Evolutionary conservation across 1,140 invertebrate species (phyloP), one percentile per base, ranked within the genome.

Genomic region (Drosophila arizonae): DNA sequence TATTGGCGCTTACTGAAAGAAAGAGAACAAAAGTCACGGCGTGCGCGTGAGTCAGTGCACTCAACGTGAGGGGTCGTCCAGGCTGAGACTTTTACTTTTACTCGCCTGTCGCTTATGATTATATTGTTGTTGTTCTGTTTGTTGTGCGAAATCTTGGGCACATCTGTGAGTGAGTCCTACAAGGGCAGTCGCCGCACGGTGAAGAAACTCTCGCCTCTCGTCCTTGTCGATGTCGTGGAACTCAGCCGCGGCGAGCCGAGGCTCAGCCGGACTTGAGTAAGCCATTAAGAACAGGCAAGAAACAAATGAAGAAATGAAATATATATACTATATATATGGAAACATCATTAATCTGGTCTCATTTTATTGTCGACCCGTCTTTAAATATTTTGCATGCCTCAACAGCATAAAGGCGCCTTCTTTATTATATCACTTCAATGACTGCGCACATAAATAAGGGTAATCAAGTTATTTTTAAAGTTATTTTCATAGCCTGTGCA

Each of bases 1-100:
- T 65, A 71, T 66, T 64, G 58, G 57, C 54, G 26, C 61, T 69
- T 57, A 63, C 60, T 48, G 60, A 77, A 82, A 82, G 79, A 88
- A 87, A 87, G 82, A 86, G 79, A 88, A 87, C 82, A 87, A 87
- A 79, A 87, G 82, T 88, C 82, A 87, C 82, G 82, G 55, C 72
- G 79, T 87, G 82, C 43, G 15, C 43, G 43, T 46, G 43, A 87
- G 82, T 82, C 82, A 87, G 79, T 87, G 82, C 79, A 87, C 82
- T 73, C 76, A 26, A 50, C 41, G 48, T 61, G 56, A 56, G 56
- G 61, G 51, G 61, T 66, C 50, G 62, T 75, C 65, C 74, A 68
- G 77, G 50, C 57, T 52, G 21, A 28, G 50, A 87, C 79, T 87
- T 86, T 87, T 86, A 86, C 81, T 85, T 85, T 81, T 82, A 28